Base-by-base conservation (phyloP, 2,888 invertebrate genomes). In the Macrophya alboannulata region DNA sequence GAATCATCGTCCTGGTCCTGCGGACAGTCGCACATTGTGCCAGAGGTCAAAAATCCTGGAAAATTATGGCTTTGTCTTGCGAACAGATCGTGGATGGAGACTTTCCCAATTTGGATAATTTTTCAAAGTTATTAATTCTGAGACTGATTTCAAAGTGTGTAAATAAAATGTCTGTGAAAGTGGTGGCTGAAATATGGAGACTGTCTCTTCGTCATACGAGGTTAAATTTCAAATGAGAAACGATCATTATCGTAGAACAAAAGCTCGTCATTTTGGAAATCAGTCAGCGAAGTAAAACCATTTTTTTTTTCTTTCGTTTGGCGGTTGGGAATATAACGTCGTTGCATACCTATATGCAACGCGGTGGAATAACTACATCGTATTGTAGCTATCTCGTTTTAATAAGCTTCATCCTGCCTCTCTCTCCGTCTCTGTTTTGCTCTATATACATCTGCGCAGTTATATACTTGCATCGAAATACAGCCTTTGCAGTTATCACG, bases 21-120 rank as follows among this genome's bases (percentile, higher is more conserved):
- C 0, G 86, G 25, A 45, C 91, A 90, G 71, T 91, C 90, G 84
- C 90, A 90, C 91, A 91, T 91, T 65, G 15, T 25, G 68, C 17
- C 15, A 31, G 51, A 51, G n/a, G 48, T 21, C 17, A 65, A 59
- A 43, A 0, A 43, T 5, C 6, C 40, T 21, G n/a, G 12, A 31
- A 37, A 25, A 3, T 74, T 74, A 12, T 15, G 45, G n/a, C 21
- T n/a, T 45, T 12, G 10, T 1, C 45, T 74, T 45, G 21, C 3
- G 62, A 4, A 25, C 74, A 74, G 4, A 25, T n/a, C 4, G 74
- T 2, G 43, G n/a, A 25, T 45, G n/a, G 9, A 21, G n/a, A 8
- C 3, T 59, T 72, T 43, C n/a, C 9, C 43, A 21, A 21, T 40
- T 72, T 72, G 3, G 43, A 12, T 21, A 10, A 45, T 74, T 45